phyloP scores from a whole-genome alignment of 92 coral and sea anemone genomes.

The Epizoanthus rinbou region DNA sequence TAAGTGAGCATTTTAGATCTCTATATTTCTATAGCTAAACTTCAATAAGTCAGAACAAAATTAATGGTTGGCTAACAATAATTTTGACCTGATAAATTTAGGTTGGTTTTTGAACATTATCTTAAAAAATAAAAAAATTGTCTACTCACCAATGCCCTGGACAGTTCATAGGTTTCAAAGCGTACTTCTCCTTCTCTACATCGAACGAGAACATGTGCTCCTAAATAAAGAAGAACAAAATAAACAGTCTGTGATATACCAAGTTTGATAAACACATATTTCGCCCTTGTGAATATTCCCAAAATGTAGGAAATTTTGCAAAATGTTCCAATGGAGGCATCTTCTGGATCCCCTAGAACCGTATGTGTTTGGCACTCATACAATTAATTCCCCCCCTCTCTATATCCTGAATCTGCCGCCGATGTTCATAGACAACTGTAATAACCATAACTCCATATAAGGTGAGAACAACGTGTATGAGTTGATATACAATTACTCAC shows the following conservation, averaged over 20 bases:
- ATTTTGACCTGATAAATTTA: neutral
- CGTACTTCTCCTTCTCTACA: conserved; percentile 90
- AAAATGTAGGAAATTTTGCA: no score
- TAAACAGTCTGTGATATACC: neutral
- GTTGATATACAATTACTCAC: conserved; percentile 51
- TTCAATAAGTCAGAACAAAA: neutral
- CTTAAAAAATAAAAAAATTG: no score
- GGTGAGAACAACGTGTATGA: neutral
- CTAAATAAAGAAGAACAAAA: conserved; percentile 41
- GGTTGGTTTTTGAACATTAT: neutral
- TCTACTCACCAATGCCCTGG: conserved; percentile 95
- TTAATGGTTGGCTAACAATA: neutral
- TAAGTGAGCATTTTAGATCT: no score
- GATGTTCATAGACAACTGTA: no score
- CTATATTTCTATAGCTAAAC: neutral
- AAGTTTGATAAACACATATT: neutral
- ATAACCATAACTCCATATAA: no score
- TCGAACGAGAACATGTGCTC: conserved; percentile 96
- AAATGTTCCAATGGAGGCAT: no score
- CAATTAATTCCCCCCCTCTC: neutral
- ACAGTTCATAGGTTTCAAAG: conserved; percentile 98
- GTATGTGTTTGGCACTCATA: no score
- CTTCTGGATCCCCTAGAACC: no score
- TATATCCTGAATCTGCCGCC: no score
- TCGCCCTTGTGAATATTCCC: neutral